Base-by-base conservation (phyloP, 2,888 invertebrate genomes). In the Tricholauxania praeusta region DNA sequence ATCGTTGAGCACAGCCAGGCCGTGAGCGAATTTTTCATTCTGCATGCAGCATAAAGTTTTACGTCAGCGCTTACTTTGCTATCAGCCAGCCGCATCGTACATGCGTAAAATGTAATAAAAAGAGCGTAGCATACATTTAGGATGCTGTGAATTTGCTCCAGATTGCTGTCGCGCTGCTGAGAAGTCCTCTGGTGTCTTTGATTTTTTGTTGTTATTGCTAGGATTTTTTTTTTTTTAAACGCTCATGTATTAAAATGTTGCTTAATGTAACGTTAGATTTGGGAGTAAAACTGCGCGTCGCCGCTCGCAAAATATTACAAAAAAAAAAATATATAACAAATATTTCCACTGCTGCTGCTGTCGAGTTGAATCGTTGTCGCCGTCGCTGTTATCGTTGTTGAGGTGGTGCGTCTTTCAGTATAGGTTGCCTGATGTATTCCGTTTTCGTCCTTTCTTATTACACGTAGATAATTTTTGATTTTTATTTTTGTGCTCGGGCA, bases 401-500 rank as follows among this genome's bases (percentile, higher is more conserved):
- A 80, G 79, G 78, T 80, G 79, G 79, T 79, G 80, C 80, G 79
- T 79, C 79, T 78, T 78, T 79, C 79, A 78, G 78, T 78, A 78
- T 77, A 77, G 73, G 78, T 75, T 76, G 74, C 75, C 75, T 75
- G 78, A 76, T 79, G 79, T 80, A 79, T 81, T 80, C 79, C 78
- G 78, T 78, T 78, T 77, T 79, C 78, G 80, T 79, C 80, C 80
- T 79, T 81, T 77, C 78, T 78, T 78, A 80, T 76, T 70, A 78
- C 77, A 78, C 78, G 80, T 80, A 80, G 78, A 78, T 78, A 72
- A 72, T 69, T 72, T 71, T 74, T 65, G 59, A 48, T 57, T 65
- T 71, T 71, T 28, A 14, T 59, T 59, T 65, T 65, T 49, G 17
- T 57, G 64, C 65, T 65, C 65, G 65, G 59, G 51, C 65, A 52